phyloP scores from a whole-genome alignment of 2,888 invertebrate genomes.

The Drosophila neutralis region DNA sequence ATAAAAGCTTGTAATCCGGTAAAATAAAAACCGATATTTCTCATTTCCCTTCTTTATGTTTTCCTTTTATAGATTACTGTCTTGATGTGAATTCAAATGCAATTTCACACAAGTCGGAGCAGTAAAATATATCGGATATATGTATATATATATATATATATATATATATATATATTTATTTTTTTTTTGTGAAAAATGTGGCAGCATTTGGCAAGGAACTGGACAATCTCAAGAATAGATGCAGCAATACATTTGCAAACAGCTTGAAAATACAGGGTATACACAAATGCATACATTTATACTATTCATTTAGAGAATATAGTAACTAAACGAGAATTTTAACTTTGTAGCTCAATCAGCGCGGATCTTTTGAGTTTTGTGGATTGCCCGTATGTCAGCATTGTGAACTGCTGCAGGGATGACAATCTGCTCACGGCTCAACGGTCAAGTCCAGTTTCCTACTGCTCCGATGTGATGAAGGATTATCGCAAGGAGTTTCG shows the following conservation, averaged over 20 bases:
- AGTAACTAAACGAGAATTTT: background rate
- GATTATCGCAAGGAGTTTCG: slow-evolving; percentile 49
- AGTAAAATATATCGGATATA: background rate
- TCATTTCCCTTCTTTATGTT: background rate
- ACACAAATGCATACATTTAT: background rate
- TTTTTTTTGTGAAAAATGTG: too few species aligned
- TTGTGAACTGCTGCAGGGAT: slow-evolving; percentile 85
- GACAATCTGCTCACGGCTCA: slow-evolving; percentile 76
- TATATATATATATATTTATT: too few species aligned
- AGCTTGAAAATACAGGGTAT: slow-evolving; percentile 69
- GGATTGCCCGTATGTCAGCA: slow-evolving; percentile 85
- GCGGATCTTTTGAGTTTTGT: slow-evolving; percentile 83
- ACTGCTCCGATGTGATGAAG: slow-evolving; percentile 74
- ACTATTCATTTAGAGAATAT: background rate
- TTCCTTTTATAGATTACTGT: background rate
- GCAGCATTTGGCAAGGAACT: slow-evolving; percentile 84
- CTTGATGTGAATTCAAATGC: background rate
- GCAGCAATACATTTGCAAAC: slow-evolving; percentile 69
- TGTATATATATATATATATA: too few species aligned
- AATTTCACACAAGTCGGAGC: background rate
- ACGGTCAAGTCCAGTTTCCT: slow-evolving; percentile 82
- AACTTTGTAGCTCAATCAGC: slow-evolving; percentile 85
- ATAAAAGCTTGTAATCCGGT: background rate
- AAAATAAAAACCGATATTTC: background rate
- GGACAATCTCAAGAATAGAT: slow-evolving; percentile 85